Base-by-base conservation (phyloP, 2,797 vertebrate species). In the Anguilla megastoma region DNA sequence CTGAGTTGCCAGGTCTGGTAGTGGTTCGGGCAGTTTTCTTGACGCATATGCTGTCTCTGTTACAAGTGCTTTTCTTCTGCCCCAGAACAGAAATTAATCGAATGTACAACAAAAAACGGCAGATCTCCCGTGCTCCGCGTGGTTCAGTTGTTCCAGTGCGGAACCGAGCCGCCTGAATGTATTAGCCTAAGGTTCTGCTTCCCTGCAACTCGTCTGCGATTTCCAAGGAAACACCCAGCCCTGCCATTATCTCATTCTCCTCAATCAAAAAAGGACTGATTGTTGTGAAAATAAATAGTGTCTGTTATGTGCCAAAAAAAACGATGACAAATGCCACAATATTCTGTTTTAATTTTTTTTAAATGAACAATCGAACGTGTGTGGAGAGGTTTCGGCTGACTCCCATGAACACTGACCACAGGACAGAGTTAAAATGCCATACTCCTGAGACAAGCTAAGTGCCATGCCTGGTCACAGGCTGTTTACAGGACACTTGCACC, bases 121-220 rank as follows among this genome's bases (percentile, higher is more conserved):
- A 21, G 33, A 12, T 3, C 4, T 1, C 21, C 14, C 52, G 24
- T 27, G 52, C 50, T 12, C 50, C 3, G 24, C 12, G 90, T 80
- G 89, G 85, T 88, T 89, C 56, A 66, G 54, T 18, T 87, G 12
- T 14, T 66, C 27, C 84, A 71, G 50, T 41, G 89, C 69, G 85
- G 41, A 60, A 88, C 84, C 45, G 36, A 89, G 86, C 86, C 85
- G 85, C 2, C 86, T 93, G 91, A 94, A 93, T 93, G 91, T 92
- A 92, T 90, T 90, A 60, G 86, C 91, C 90, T 88, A 88, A 82
- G 33, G 86, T 71, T 87, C 12, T 87, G 82, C 79, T 50, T 79
- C 89, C 80, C 85, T 63, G n/a, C 33, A 45, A 86, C 27, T 50
- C 4, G 60, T 63, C 33, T 90, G 58, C 69, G 89, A 84, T 88